These are phyloP conservation scores for Tringa solitaria DNA, from an alignment of 2,113 vertebrate genomes.

Conservation along the genomic window DNA sequence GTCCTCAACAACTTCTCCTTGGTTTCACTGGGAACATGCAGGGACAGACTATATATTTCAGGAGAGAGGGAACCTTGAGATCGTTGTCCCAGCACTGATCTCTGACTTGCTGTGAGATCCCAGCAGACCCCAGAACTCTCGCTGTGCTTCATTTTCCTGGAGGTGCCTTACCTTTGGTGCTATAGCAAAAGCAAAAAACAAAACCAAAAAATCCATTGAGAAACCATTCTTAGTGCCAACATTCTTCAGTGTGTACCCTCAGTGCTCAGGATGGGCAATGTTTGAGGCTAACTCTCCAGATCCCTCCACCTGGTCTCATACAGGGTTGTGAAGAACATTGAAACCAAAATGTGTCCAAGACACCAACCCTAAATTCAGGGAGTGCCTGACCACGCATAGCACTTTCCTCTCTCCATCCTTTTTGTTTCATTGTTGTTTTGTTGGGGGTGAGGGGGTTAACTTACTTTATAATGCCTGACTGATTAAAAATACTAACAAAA, in stretches of 20 bases:
- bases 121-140: not conserved
- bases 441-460: not conserved
- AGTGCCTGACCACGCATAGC: not conserved
- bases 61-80: not conserved
- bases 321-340: not conserved
- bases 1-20: not conserved
- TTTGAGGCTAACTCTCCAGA: not conserved
- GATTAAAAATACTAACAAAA: not conserved
- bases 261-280: not conserved
- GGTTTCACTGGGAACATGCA: not conserved
- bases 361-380: not conserved
- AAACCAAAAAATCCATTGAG: not conserved
- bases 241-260: not conserved
- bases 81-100: not conserved
- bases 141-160: not conserved
- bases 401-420: not conserved
- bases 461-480: not conserved
- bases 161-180: not conserved
- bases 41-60: not conserved
- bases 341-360: not conserved
- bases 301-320: not conserved
- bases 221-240: not conserved
- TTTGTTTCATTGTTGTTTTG: not conserved
- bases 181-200: not conserved
- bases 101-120: not conserved